Percentiles rank a stretch among this genome's conserved stretches.
phyloP scores from a whole-genome alignment of 2,797 vertebrate species.

The Mus minutoides region DNA sequence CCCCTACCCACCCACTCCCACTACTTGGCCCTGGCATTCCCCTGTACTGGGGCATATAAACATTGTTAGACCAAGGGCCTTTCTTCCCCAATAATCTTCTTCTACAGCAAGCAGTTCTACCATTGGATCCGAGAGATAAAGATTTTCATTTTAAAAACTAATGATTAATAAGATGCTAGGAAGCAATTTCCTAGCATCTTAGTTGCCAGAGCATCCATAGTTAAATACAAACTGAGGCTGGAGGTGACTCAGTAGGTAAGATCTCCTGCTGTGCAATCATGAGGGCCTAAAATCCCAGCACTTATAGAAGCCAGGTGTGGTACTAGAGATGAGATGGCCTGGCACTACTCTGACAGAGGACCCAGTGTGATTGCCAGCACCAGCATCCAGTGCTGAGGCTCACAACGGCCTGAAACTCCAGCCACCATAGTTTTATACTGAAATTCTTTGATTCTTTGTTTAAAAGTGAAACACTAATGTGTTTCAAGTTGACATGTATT shows the following conservation, averaged over 20 bases:
- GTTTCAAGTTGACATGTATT: background rate
- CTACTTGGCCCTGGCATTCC: too few relatives aligned
- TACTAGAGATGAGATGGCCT: background rate
- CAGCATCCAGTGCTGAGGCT: background rate
- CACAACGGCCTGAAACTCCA: background rate
- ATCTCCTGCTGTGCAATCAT: background rate
- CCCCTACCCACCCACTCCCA: too few relatives aligned
- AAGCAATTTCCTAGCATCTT: constrained; percentile 5
- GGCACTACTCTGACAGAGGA: background rate
- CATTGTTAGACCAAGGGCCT: too few relatives aligned
- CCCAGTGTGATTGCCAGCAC: background rate
- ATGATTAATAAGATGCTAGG: too few relatives aligned
- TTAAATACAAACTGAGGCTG: background rate
- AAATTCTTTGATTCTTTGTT: constrained; percentile 42
- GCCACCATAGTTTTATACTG: background rate
- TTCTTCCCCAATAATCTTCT: too few relatives aligned
- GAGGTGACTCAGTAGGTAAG: background rate
- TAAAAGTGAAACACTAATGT: background rate
- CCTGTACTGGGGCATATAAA: too few relatives aligned
- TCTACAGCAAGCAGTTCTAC: background rate
- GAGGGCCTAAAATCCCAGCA: too few relatives aligned
- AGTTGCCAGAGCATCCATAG: background rate
- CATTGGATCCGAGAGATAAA: background rate
- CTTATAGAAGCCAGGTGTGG: background rate
- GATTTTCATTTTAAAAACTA: constrained; percentile 10